Evolutionary conservation across 2,888 invertebrate species (phyloP), one percentile per base, ranked within the genome.

Genomic region (Neoitamus cyanurus): DNA sequence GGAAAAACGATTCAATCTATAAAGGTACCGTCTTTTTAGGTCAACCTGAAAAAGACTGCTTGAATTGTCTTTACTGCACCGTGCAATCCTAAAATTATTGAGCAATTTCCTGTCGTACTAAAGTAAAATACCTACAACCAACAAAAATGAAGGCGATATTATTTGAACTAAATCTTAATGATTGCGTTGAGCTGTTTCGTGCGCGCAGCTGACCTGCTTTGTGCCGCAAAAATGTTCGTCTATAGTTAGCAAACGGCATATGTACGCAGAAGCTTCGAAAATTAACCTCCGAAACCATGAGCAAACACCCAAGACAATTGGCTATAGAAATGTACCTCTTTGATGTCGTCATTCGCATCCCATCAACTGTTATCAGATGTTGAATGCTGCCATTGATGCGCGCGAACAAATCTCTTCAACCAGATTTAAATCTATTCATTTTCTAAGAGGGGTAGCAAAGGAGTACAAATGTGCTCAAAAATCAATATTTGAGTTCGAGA

Each of bases 401-500:
- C 36, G 82, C 48, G 46, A 70, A 84, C 58, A 70, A 80, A 48
- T 42, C 68, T 70, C 46, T 58, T 80, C 34, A 82, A 82, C 82
- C 58, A 58, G 48, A 58, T 58, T 20, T 58, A 25, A 58, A 6
- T 58, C 20, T 6, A 58, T 25, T 15, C 58, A 20, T 58, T 58
- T 58, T 58, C 58, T 36, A 31, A 48, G 77, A 78, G 58, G 37
- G 84, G 68, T 82, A 82, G 73, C 80, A 84, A 82, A 84, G 37
- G 72, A 83, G 70, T 82, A 85, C 42, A 83, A 72, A 72, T 15
- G 34, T 77, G 83, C 85, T 83, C 77, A 83, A 85, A 85, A 85
- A 85, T 85, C 85, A 85, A 85, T 85, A 85, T 85, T 85, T 85
- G 85, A 83, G 36, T 69, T 68, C 48, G 69, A 72, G 69, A 83